Evolutionary conservation across 2,888 invertebrate species (phyloP).

Genomic region (Bugula neritina): DNA sequence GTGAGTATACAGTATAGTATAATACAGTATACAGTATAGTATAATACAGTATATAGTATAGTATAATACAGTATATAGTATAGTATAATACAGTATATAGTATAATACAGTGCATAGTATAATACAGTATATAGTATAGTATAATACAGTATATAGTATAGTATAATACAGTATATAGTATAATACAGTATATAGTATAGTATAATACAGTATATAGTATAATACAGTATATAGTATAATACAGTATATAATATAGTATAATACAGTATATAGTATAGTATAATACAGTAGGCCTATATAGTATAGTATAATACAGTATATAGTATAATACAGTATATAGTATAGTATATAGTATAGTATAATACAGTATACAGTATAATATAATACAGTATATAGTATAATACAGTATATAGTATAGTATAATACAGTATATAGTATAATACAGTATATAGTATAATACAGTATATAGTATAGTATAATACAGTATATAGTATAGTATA

Average conservation of each 20-base stretch:
- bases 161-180: neutral
- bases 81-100: too few relatives aligned
- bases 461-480: neutral
- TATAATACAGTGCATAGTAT: slow-evolving; percentile 19
- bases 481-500: slow-evolving; percentile 11
- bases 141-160: too few relatives aligned
- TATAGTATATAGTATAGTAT: neutral
- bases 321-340: neutral
- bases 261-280: neutral
- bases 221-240: neutral
- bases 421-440: neutral
- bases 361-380: slow-evolving; percentile 2
- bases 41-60: too few relatives aligned
- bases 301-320: neutral
- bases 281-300: too few relatives aligned
- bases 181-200: too few relatives aligned
- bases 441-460: slow-evolving; percentile 2
- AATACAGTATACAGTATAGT: neutral
- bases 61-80: neutral
- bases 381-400: neutral
- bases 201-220: too few relatives aligned
- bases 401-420: slow-evolving; percentile 7
- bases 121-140: neutral
- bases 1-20: slow-evolving; percentile 29
- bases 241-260: slow-evolving; percentile 11